These are phyloP conservation scores for Tetragnatha montana DNA, from an alignment of 2,888 invertebrate genomes.

Conservation along the genomic window DNA sequence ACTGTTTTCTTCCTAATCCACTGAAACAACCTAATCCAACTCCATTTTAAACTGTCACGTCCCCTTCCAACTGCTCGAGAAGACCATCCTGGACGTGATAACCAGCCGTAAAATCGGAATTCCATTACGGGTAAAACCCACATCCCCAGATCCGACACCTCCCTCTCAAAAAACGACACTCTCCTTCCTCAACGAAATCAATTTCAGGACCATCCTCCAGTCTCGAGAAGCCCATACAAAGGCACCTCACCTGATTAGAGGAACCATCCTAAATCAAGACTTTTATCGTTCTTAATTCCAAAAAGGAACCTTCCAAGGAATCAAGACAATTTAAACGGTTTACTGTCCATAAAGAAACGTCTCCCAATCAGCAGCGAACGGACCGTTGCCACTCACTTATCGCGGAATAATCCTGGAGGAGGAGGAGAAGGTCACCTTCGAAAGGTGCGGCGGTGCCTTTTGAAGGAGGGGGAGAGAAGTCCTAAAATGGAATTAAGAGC, in stretches of 20 bases:
- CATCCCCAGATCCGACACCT: neutral
- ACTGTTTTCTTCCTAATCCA: too few relatives aligned
- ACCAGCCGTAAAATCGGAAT: neutral
- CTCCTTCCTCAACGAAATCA: neutral
- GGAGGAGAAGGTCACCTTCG: neutral
- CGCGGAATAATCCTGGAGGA: constrained; percentile 7
- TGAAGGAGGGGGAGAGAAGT: constrained; percentile 16
- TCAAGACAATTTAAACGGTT: constrained; percentile 21
- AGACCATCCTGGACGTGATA: neutral
- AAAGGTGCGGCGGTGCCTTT: constrained; percentile 3
- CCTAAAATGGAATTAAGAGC: constrained; percentile 65
- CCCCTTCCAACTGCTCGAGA: neutral
- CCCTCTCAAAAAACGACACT: neutral
- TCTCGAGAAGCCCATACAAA: too few relatives aligned
- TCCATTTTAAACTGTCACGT: neutral
- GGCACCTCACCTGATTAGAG: neutral
- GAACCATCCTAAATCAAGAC: neutral
- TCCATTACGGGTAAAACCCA: neutral
- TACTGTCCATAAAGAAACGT: constrained; percentile 3
- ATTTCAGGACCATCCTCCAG: neutral
- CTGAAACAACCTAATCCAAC: too few relatives aligned
- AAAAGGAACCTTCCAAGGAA: neutral
- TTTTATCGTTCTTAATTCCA: neutral
- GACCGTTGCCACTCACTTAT: constrained; percentile 22
- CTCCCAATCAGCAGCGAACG: constrained; percentile 25